phyloP scores from a whole-genome alignment of 2,797 vertebrate genomes.

The Enteromius viviparus region DNA sequence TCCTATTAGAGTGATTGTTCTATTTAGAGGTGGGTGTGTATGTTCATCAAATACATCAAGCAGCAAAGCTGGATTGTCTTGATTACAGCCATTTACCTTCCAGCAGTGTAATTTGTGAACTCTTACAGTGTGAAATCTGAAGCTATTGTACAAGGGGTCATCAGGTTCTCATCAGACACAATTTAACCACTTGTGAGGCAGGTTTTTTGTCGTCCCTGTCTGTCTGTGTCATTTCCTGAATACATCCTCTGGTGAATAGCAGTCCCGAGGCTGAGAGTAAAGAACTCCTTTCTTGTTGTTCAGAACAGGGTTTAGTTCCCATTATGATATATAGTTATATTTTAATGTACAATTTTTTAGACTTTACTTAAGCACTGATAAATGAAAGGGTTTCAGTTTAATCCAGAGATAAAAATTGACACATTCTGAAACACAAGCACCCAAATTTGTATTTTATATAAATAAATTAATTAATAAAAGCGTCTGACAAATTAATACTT shows the following conservation, averaged over 20 bases:
- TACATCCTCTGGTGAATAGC: neutral
- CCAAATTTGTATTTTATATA: no score
- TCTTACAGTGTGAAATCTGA: slow-evolving; percentile 18
- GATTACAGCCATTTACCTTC: slow-evolving; percentile 44
- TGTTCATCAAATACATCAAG: slow-evolving; percentile 30
- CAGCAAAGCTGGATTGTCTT: slow-evolving; percentile 28
- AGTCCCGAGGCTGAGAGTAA: neutral
- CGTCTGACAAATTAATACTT: no score
- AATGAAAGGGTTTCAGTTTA: neutral
- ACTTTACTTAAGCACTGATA: neutral
- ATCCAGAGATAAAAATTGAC: neutral
- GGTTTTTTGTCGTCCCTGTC: neutral
- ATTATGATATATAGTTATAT: neutral
- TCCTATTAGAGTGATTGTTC: slow-evolving; percentile 21
- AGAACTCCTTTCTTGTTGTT: neutral
- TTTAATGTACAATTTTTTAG: neutral
- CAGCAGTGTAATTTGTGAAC: slow-evolving; percentile 11
- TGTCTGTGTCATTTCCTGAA: slow-evolving; percentile 9
- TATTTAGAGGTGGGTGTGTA: slow-evolving; percentile 17
- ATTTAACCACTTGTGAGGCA: slow-evolving; percentile 3
- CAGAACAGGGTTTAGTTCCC: neutral
- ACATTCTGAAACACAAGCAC: neutral
- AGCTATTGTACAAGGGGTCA: slow-evolving; percentile 15
- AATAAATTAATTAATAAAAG: no score
- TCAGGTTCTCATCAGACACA: slow-evolving; percentile 12